Evolutionary conservation across 1,140 invertebrate species (phyloP).

Genomic region (Ostrea edulis): DNA sequence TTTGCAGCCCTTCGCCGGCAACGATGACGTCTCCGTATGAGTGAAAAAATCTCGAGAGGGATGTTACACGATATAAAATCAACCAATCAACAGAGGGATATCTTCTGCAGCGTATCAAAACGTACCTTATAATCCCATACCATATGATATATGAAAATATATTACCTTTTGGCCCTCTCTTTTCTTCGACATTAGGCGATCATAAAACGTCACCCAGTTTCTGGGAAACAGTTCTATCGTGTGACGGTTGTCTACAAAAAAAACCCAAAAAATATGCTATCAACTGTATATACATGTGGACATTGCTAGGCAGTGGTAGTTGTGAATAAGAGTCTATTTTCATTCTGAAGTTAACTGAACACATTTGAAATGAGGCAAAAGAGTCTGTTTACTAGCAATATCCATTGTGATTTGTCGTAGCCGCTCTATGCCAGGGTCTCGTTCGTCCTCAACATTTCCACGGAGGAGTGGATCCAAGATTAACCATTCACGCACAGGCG

Average conservation of each 20-base stretch:
- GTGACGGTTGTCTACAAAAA: not conserved
- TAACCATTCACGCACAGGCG: not conserved
- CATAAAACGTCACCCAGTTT: conserved; percentile 11
- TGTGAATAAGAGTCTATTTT: too few species aligned
- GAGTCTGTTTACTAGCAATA: not conserved
- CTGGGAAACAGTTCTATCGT: not conserved
- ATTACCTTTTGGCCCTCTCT: conserved; percentile 5
- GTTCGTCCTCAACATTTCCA: not conserved
- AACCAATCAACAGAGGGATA: too few species aligned
- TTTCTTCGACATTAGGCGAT: not conserved
- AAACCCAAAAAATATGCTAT: not conserved
- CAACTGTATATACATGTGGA: not conserved
- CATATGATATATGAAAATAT: not conserved
- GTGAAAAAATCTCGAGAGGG: too few species aligned
- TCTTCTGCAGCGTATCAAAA: too few species aligned
- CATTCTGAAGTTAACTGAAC: too few species aligned
- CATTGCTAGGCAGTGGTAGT: too few species aligned
- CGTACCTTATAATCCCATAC: too few species aligned
- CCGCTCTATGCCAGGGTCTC: not conserved
- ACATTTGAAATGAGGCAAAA: not conserved
- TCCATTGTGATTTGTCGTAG: conserved; percentile 9
- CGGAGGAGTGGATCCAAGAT: not conserved
- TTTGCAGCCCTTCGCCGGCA: too few species aligned
- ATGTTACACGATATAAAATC: too few species aligned
- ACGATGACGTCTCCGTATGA: too few species aligned